Evolutionary conservation across 92 coral and sea anemone species (phyloP), one percentile per base, ranked within the genome.

Genomic region (Palythoa heliodiscus): DNA sequence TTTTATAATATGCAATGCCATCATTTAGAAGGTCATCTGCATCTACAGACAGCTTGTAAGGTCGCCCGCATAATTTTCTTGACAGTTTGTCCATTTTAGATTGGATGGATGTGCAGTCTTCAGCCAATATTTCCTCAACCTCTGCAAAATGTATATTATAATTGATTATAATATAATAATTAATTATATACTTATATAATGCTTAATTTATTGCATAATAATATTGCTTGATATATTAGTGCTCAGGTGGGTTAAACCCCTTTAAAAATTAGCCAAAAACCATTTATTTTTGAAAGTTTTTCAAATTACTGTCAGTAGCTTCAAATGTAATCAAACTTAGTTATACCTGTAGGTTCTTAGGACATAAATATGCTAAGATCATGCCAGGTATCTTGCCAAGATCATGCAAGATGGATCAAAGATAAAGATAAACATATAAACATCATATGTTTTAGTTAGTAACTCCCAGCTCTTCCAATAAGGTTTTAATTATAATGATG

Each of bases 11-110:
- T 40, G 88, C 85, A 11, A 89, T 20, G 3, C 87, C 92, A 74
- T 89, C 92, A 89, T 64, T 67, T 11, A 89, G 73, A 20, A 89
- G 35, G 23, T 86, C 87, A 43, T 86, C 89, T 52, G 64, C 69
- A 81, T 82, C 92, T 4, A 85, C 75, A 7, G 11, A 50, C 10
- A 89, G 82, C 67, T 89, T 89, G 52, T 40, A 82, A 39, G 58
- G 19, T 61, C 25, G 70, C 55, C 83, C 88, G 8, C 70, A 70
- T 53, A 88, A 24, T 10, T 52, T 53, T 17, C 15, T 20, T n/a
- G 88, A 76, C 43, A 83, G 53, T 83, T 16, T 37, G 25, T 87
- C 85, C 87, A 73, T 80, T 71, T 71, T 81, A 35, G 52, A 25
- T 7, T 50, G 19, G 47, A 83, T 68, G 77, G 87, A 81, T 23